Evolutionary conservation across 2,888 invertebrate species (phyloP), one percentile per base, ranked within the genome.

Genomic region (Lobophora halterata): DNA sequence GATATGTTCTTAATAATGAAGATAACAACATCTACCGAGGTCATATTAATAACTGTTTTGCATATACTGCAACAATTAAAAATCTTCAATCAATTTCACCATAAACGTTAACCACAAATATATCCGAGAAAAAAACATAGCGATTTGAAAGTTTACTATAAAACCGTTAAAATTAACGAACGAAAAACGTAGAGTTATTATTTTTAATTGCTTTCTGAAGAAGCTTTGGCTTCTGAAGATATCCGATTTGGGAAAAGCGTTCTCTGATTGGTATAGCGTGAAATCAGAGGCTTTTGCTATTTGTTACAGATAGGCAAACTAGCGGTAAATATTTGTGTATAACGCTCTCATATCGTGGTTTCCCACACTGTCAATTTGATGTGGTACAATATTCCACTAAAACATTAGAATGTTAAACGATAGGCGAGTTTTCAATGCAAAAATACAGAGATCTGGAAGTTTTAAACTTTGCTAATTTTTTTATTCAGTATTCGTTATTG

Each of bases 221-320:
- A 39, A 46, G 46, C 49, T 32, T 33, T 34, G 20, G 83, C 83
- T 85, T 83, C 83, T 75, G 83, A 68, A 61, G 72, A 75, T 75
- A 73, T 67, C 52, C 69, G 70, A 78, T 75, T 72, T 55, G 60
- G 70, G 75, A 80, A 81, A 78, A 82, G 77, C 81, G 78, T 71
- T 33, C 40, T 42, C 40, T 49, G 49, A 49, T 52, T 51, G 48
- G 38, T 37, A 26, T 33, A 28, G 42, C 49, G 46, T 52, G 40
- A 42, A 49, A 52, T 52, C 37, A 32, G 32, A 29, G 27, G 32
- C 46, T 38, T 52, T 49, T 45, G 52, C 52, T 49, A 45, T 49
- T 39, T 45, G 33, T 38, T 33, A 28, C 43, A 26, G 13, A 30
- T n/a, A n/a, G n/a, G n/a, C n/a, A 9, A 25, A 10, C 29, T 54